Conservation (phyloP, 2,113 vertebrate genomes). For the Anhinga rufa region DNA sequence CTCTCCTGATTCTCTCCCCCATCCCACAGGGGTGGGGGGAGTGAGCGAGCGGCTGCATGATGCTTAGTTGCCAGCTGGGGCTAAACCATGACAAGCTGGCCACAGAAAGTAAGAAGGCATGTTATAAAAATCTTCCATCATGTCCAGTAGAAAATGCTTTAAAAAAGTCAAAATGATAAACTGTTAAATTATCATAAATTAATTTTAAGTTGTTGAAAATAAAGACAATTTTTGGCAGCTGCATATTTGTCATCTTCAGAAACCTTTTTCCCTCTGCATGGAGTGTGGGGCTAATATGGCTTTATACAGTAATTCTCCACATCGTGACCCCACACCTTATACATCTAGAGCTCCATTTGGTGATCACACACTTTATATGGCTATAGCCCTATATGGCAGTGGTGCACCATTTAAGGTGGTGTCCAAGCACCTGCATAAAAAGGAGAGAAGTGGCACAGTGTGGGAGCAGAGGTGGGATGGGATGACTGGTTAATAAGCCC, state of each 20-base stretch:
- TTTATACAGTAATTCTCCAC: not conserved
- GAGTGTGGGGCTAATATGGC: too few species aligned
- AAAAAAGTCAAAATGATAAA: not conserved
- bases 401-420: not conserved
- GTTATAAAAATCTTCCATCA: not conserved
- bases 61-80: too few species aligned
- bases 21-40: too few species aligned
- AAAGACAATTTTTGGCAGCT: not conserved
- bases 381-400: not conserved
- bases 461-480: not conserved
- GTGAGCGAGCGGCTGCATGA: too few species aligned
- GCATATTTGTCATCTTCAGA: not conserved
- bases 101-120: not conserved
- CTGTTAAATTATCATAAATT: not conserved
- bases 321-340: not conserved
- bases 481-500: not conserved
- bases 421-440: too few species aligned
- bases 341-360: not conserved
- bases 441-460: not conserved
- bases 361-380: not conserved
- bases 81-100: too few species aligned
- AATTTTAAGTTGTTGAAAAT: not conserved
- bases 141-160: not conserved
- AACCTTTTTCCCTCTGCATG: fast-evolving
- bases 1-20: too few species aligned